Percentiles rank a stretch among this genome's conserved stretches.
phyloP scores from a whole-genome alignment of 2,888 invertebrate genomes.

The Meliscaeva auricollis region DNA sequence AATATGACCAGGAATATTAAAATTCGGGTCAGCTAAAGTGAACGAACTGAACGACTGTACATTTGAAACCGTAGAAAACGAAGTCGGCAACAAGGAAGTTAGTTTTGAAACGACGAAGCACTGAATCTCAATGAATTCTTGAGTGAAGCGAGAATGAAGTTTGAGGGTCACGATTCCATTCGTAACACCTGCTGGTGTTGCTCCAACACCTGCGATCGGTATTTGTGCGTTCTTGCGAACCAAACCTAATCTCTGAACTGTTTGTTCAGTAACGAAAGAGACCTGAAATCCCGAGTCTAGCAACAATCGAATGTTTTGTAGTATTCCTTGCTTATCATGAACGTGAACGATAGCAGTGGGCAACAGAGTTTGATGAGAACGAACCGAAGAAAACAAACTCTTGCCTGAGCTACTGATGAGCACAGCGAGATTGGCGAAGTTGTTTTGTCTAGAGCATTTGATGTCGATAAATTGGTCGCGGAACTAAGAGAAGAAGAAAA shows the following conservation, averaged over 20 bases:
- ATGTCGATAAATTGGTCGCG: neutral
- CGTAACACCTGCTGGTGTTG: slow-evolving; percentile 16
- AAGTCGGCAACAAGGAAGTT: neutral
- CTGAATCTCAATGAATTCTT: slow-evolving; percentile 10
- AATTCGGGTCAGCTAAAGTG: slow-evolving; percentile 1
- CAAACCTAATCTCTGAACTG: slow-evolving; percentile 21
- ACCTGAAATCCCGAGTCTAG: slow-evolving; percentile 21
- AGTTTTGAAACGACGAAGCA: slow-evolving; percentile 19
- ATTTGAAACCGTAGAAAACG: neutral
- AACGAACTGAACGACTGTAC: slow-evolving; percentile 1
- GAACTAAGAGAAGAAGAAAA: neutral
- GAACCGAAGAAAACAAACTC: neutral
- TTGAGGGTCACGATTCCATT: slow-evolving; percentile 13
- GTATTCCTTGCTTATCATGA: neutral
- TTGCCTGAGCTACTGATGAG: slow-evolving; percentile 1
- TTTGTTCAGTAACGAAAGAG: slow-evolving; percentile 14
- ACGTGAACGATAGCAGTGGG: slow-evolving; percentile 22
- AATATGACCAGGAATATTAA: neutral
- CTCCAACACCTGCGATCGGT: slow-evolving; percentile 19
- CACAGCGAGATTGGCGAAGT: neutral
- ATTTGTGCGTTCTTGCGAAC: slow-evolving; percentile 3
- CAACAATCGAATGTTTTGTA: slow-evolving; percentile 13
- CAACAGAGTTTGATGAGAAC: neutral
- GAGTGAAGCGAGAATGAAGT: slow-evolving; percentile 9
- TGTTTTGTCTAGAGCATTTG: neutral